Evolutionary conservation across 2,888 invertebrate genomes (phyloP).

Genomic region (Eupithecia dodoneata): DNA sequence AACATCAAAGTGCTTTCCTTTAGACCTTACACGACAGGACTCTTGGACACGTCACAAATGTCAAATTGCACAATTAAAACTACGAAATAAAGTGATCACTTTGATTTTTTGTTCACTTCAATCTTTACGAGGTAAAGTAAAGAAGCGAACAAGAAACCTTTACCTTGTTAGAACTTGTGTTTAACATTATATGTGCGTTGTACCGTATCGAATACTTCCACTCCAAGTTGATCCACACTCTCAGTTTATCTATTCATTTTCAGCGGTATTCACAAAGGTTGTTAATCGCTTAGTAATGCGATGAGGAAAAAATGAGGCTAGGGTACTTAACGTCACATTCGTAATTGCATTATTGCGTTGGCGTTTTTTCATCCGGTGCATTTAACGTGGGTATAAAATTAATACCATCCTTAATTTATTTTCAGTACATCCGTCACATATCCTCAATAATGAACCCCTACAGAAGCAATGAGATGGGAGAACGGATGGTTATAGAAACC

Average conservation of each 20-base stretch:
- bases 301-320: slow-evolving; percentile 30
- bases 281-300: slow-evolving; percentile 18
- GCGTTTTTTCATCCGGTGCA: neutral
- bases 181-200: neutral
- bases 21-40: too few relatives aligned
- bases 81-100: too few relatives aligned
- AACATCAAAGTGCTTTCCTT: too few relatives aligned
- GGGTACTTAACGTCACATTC: neutral
- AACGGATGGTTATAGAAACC: slow-evolving; percentile 52
- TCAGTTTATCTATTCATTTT: slow-evolving; percentile 30
- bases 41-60: too few relatives aligned
- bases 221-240: slow-evolving; percentile 21
- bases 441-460: slow-evolving; percentile 63
- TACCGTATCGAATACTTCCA: slow-evolving; percentile 16
- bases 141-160: too few relatives aligned
- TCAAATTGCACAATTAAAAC: too few relatives aligned
- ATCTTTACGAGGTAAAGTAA: too few relatives aligned
- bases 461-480: slow-evolving; percentile 49
- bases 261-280: slow-evolving; percentile 26
- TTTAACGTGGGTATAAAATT: neutral
- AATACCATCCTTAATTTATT: slow-evolving; percentile 28
- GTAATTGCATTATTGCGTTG: neutral
- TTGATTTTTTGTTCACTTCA: too few relatives aligned
- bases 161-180: too few relatives aligned
- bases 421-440: slow-evolving; percentile 63